These are phyloP conservation scores for Pseudochaenichthys georgianus DNA, from an alignment of 2,797 vertebrate species.

Conservation along the genomic window DNA sequence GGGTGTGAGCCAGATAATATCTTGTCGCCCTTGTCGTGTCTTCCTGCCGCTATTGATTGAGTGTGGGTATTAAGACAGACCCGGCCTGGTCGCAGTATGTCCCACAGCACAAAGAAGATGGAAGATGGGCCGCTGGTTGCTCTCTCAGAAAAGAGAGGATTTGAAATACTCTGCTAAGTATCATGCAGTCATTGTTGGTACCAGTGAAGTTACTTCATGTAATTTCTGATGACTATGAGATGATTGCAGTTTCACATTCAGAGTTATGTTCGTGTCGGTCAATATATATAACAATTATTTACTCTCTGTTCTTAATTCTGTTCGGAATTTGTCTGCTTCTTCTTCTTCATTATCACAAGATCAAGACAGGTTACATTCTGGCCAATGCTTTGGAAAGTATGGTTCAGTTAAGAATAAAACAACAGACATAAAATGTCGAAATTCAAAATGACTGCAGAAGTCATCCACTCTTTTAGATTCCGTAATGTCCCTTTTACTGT, in stretches of 20 bases:
- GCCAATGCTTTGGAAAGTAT: conserved; percentile 8
- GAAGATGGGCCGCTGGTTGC: conserved; percentile 56
- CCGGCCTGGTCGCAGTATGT: conserved; percentile 75
- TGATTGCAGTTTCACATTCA: conserved; percentile 18
- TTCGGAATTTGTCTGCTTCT: conserved; percentile 7
- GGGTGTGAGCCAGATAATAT: conserved; percentile 90
- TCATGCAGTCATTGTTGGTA: conserved; percentile 15
- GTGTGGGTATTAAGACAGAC: conserved; percentile 85
- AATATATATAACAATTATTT: conserved; percentile 10
- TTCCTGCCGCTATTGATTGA: conserved; percentile 87
- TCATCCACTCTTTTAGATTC: conserved; percentile 36
- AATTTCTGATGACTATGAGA: conserved; percentile 23
- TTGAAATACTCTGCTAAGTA: conserved; percentile 24
- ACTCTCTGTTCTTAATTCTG: conserved; percentile 1
- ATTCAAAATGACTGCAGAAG: conserved; percentile 33
- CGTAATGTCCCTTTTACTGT: conserved; percentile 22
- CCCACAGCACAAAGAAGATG: conserved; percentile 67
- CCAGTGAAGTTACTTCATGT: conserved; percentile 9
- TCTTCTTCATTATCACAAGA: conserved; percentile 4
- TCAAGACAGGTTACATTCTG: background rate
- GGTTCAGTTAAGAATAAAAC: background rate
- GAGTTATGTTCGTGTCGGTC: conserved; percentile 15
- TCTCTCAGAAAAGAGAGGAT: conserved; percentile 32
- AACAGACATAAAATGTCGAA: conserved; percentile 5
- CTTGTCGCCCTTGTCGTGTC: conserved; percentile 89